These are phyloP conservation scores for Daktulosphaira vitifoliae DNA, from an alignment of 1,140 invertebrate species.

Conservation along the genomic window DNA sequence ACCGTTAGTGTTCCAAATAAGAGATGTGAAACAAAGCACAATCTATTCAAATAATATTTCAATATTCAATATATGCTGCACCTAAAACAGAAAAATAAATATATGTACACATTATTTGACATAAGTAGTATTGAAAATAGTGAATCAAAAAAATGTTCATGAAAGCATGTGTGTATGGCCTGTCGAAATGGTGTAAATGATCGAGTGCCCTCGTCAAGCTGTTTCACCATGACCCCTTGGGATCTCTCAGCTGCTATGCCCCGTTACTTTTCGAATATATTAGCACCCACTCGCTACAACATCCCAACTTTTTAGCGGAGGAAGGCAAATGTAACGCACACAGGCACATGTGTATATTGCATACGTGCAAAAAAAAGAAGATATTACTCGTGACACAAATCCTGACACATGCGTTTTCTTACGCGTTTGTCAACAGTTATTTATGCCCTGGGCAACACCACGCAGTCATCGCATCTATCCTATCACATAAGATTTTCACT, in stretches of 20 bases:
- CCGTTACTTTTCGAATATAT: conserved; percentile 8
- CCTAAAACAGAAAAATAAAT: no score
- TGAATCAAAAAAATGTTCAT: no score
- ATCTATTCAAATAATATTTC: no score
- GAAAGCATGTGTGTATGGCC: neutral
- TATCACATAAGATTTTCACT: conserved; percentile 4
- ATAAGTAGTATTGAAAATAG: no score
- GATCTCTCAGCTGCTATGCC: conserved; percentile 1
- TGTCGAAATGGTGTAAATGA: conserved; percentile 23
- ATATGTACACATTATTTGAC: no score
- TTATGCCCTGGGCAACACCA: neutral
- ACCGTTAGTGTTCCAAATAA: no score
- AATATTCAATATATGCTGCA: no score
- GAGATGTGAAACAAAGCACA: no score
- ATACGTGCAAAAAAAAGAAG: neutral
- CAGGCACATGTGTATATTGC: neutral
- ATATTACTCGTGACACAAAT: conserved; percentile 28
- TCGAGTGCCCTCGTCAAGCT: conserved; percentile 19
- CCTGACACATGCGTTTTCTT: conserved; percentile 24
- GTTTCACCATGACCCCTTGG: neutral
- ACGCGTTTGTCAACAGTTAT: conserved; percentile 26
- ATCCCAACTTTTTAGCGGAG: no score
- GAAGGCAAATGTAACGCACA: neutral
- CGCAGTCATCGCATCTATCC: neutral
- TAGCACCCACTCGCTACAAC: neutral